phyloP scores from a whole-genome alignment of 2,888 invertebrate genomes.

The Aradus depressus region DNA sequence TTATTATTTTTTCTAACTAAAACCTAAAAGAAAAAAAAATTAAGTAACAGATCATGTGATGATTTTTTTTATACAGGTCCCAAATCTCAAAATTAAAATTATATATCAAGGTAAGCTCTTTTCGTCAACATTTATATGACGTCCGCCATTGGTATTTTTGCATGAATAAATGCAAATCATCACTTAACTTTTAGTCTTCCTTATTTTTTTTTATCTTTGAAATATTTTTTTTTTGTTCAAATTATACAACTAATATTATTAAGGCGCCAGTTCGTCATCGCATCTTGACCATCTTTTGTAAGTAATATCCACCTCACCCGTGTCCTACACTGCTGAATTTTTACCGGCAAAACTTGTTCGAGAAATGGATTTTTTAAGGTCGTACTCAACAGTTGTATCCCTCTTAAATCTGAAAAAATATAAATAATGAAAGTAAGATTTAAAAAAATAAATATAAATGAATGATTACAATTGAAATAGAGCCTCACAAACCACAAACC shows the following conservation, averaged over 20 bases:
- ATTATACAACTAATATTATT: conserved; percentile 13
- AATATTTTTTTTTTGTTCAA: conserved; percentile 11
- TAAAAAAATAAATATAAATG: background rate
- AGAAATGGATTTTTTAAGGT: conserved; percentile 68
- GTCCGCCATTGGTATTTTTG: background rate
- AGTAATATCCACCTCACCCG: background rate
- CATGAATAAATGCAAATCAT: conserved; percentile 8
- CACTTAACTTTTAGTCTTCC: conserved; percentile 10
- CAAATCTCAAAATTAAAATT: conserved; percentile 10
- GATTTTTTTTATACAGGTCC: conserved; percentile 8
- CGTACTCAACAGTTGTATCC: conserved; percentile 69
- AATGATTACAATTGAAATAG: background rate
- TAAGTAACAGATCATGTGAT: conserved; percentile 10
- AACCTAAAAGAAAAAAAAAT: conserved; percentile 2
- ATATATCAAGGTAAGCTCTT: conserved; percentile 11
- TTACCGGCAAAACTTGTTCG: conserved; percentile 79
- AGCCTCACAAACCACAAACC: too few relatives aligned
- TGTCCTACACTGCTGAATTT: conserved; percentile 68
- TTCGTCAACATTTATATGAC: conserved; percentile 10
- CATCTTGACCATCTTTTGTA: conserved; percentile 6
- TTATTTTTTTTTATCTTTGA: conserved; percentile 5
- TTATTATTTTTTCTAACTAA: background rate
- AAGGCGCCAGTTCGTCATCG: conserved; percentile 7
- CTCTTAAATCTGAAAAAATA: conserved; percentile 48
- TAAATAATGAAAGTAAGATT: background rate